Base-by-base conservation (phyloP, 2,797 vertebrate genomes). In the Hybognathus amarus region DNA sequence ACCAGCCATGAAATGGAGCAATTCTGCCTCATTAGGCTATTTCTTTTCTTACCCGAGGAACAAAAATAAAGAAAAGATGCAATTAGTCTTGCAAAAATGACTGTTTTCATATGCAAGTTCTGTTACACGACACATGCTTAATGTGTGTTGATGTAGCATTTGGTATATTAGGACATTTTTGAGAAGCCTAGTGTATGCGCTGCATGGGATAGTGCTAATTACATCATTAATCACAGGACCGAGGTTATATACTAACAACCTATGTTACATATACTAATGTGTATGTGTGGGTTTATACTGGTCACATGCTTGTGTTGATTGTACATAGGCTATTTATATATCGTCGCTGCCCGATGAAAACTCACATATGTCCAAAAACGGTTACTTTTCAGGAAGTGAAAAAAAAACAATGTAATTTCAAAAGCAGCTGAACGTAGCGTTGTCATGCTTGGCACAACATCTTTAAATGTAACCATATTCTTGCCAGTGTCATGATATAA, bases 141-240 rank as follows among this genome's bases (percentile, higher is more conserved):
- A 38, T 81, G 75, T 50, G 64, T 80, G 82, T 76, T 56, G 52
- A 59, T 78, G 59, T 82, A 50, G 38, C 59, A 59, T 79, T 45
- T 9, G 69, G 83, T 87, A 92, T 85, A 91, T 92, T 91, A 90
- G 86, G 59, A 77, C 77, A 54, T 47, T 77, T 86, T 50, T 73
- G 79, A 83, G 47, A 73, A 12, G 52, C 73, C 24, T 74, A 68
- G 82, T 87, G 83, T 54, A 45, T 42, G 64, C 66, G 68, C 64
- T 86, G 63, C 85, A 50, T 83, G 85, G 83, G 83, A 91, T 80
- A 47, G 64, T 30, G 85, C 85, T 92, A 91, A 93, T 94, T 89
- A 90, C 86, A 87, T 36, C 63, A 42, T 86, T 89, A 88, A 90
- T 83, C 85, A 92, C 90, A 86, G 80, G 83, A 73, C 40, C 40